Evolutionary conservation across 2,888 invertebrate genomes (phyloP).

Genomic region (Listrodromus nycthemerus): DNA sequence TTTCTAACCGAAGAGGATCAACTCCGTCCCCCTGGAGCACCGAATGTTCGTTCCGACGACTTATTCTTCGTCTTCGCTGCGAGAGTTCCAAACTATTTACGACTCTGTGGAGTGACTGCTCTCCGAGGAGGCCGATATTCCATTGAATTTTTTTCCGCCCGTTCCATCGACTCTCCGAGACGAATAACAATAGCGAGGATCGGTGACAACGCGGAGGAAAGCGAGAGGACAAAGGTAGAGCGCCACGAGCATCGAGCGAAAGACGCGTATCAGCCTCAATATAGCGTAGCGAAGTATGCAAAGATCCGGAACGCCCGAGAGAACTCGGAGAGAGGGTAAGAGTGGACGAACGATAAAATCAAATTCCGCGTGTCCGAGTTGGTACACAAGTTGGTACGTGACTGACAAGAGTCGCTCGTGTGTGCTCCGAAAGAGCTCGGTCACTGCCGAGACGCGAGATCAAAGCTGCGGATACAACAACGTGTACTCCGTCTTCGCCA

Average conservation of each 20-base stretch:
- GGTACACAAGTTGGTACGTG: conserved; percentile 58
- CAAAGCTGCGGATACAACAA: conserved; percentile 79
- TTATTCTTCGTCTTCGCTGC: neutral
- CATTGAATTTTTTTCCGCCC: neutral
- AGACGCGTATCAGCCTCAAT: neutral
- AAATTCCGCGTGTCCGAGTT: conserved; percentile 73
- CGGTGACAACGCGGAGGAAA: neutral
- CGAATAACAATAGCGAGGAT: conserved; percentile 40
- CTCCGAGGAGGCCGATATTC: conserved; percentile 32
- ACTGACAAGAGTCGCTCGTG: conserved; percentile 60
- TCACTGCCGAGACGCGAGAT: conserved; percentile 74
- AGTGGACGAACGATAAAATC: conserved; percentile 76
- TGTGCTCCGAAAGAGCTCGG: conserved; percentile 33
- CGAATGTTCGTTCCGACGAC: conserved; percentile 44
- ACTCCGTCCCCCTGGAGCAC: conserved; percentile 11
- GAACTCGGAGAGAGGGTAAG: conserved; percentile 38
- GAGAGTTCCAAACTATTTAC: conserved; percentile 47
- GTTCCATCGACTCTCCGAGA: conserved; percentile 2
- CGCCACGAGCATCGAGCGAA: neutral
- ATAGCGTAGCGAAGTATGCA: conserved; percentile 16
- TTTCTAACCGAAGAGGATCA: conserved; percentile 52
- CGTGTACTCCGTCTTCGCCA: conserved; percentile 66
- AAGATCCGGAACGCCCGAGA: conserved; percentile 49
- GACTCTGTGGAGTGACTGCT: conserved; percentile 31
- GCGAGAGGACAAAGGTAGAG: neutral